phyloP scores from a whole-genome alignment of 2,888 invertebrate species.

The Pammene aurita region DNA sequence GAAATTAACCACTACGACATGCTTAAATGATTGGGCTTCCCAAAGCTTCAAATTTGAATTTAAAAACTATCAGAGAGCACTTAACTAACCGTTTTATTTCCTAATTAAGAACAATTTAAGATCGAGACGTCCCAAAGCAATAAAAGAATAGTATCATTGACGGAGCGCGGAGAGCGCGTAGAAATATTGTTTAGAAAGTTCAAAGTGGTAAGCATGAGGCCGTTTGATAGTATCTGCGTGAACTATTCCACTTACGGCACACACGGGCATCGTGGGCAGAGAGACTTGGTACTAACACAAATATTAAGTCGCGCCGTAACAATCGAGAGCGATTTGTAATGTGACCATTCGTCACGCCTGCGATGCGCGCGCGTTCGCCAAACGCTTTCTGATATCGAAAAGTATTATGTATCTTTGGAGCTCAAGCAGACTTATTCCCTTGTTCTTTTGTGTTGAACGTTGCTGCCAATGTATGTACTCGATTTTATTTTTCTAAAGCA shows the following conservation, averaged over 20 bases:
- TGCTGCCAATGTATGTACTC: conserved; percentile 23
- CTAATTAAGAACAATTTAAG: conserved; percentile 32
- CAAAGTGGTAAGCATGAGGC: conserved; percentile 59
- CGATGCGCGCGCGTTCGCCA: conserved; percentile 47
- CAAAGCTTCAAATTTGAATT: conserved; percentile 24
- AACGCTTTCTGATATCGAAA: conserved; percentile 10
- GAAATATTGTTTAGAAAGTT: conserved; percentile 74
- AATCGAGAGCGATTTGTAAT: conserved; percentile 68
- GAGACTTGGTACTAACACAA: conserved; percentile 67
- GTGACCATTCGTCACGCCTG: conserved; percentile 65
- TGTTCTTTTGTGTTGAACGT: not conserved
- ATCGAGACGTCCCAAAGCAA: conserved; percentile 23
- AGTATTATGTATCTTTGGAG: conserved; percentile 1
- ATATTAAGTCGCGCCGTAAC: conserved; percentile 68
- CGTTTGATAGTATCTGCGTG: conserved; percentile 71
- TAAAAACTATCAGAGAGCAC: conserved; percentile 25
- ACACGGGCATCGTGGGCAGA: conserved; percentile 67
- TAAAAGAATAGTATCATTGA: conserved; percentile 40
- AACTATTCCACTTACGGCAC: conserved; percentile 69
- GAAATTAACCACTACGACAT: conserved; percentile 30
- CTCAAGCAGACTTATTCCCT: conserved; percentile 12
- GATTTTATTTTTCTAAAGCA: conserved; percentile 22
- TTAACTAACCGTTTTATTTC: conserved; percentile 25
- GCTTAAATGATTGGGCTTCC: conserved; percentile 16
- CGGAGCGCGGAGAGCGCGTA: conserved; percentile 41